A percentile compares a stretch with the other conserved stretches of the same genome.
Conservation (phyloP, 2,888 invertebrate genomes). For the Pandemis corylana region DNA sequence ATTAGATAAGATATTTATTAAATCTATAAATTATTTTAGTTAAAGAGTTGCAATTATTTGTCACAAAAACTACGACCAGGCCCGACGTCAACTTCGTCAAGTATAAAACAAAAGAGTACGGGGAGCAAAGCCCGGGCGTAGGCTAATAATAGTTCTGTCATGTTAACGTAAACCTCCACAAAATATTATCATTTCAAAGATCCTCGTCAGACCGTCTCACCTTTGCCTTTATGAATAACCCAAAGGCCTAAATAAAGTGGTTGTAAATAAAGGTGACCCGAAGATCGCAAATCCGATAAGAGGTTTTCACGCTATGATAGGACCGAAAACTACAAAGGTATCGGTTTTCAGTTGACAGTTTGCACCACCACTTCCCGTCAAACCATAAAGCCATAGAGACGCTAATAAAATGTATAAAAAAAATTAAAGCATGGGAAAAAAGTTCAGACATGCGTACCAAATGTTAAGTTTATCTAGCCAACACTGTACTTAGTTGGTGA, state of each 20-base stretch:
- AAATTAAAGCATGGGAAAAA: too few relatives aligned
- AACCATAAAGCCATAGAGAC: background rate
- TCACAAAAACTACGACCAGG: too few relatives aligned
- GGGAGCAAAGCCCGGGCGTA: background rate
- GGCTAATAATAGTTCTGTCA: conserved; percentile 12
- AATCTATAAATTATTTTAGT: too few relatives aligned
- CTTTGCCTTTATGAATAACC: conserved; percentile 51
- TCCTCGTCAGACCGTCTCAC: conserved; percentile 33
- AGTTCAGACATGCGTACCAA: too few relatives aligned
- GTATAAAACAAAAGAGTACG: background rate
- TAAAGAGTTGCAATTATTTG: too few relatives aligned
- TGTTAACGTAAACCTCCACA: conserved; percentile 27
- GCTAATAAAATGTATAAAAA: too few relatives aligned
- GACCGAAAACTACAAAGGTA: conserved; percentile 31
- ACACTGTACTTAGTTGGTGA: too few relatives aligned
- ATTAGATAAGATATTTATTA: too few relatives aligned
- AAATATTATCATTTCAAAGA: conserved; percentile 43
- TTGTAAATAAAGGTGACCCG: conserved; percentile 55
- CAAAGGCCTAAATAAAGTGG: conserved; percentile 53
- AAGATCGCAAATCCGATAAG: conserved; percentile 54
- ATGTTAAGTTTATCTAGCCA: too few relatives aligned
- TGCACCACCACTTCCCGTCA: conserved; percentile 19
- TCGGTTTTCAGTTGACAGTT: conserved; percentile 24
- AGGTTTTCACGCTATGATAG: conserved; percentile 31
- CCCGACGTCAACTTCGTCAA: background rate